phyloP scores from a whole-genome alignment of 2,888 invertebrate species.

The Ophonus ardosiacus region DNA sequence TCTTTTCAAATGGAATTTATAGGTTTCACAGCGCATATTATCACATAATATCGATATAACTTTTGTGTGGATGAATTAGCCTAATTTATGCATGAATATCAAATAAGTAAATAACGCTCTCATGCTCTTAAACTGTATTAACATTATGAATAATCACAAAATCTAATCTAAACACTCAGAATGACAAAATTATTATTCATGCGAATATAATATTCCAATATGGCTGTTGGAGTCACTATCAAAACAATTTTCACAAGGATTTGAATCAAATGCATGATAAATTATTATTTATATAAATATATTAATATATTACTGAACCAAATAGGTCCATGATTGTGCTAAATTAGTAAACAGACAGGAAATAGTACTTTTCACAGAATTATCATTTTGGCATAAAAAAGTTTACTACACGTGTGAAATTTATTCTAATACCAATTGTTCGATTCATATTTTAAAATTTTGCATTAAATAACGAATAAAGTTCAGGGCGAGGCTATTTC shows the following conservation, averaged over 20 bases:
- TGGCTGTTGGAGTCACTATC: neutral
- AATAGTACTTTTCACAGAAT: no score
- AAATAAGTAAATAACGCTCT: neutral
- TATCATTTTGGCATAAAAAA: no score
- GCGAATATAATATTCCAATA: neutral
- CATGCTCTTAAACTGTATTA: neutral
- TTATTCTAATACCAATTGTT: no score
- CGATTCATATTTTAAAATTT: no score
- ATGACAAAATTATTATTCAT: neutral
- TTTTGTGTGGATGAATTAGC: neutral
- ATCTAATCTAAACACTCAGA: neutral
- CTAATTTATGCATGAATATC: neutral
- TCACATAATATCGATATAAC: neutral
- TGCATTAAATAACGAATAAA: no score
- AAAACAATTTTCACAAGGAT: neutral
- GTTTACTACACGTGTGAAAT: no score
- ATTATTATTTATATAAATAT: neutral
- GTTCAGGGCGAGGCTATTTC: no score
- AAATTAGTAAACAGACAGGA: no score
- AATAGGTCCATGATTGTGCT: no score
- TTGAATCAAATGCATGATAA: neutral
- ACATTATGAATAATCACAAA: neutral
- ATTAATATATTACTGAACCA: neutral
- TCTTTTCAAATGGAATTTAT: slow-evolving; percentile 44
- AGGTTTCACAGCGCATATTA: neutral